phyloP scores from a whole-genome alignment of 2,797 vertebrate genomes.

The Pseudomugil tenellus region DNA sequence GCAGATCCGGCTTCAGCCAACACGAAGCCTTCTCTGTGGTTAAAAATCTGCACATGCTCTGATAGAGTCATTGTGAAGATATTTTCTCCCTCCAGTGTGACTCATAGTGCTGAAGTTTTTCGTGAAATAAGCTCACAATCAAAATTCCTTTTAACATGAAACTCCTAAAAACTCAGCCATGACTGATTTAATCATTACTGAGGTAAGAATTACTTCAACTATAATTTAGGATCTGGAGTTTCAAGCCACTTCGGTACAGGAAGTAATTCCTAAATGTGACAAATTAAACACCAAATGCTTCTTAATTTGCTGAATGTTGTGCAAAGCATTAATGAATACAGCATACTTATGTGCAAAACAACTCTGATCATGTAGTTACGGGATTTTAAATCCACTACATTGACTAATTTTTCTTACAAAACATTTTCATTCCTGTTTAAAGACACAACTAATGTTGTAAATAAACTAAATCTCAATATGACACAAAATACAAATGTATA shows the following conservation, averaged over 20 bases:
- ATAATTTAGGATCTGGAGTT: not conserved
- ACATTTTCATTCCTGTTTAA: not conserved
- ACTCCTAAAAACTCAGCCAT: not conserved
- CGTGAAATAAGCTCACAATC: not conserved
- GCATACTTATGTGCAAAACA: no score
- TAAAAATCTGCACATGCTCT: not conserved
- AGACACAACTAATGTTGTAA: no score
- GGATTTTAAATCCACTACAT: not conserved
- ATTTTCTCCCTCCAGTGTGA: not conserved
- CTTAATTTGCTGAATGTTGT: not conserved
- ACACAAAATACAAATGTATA: no score
- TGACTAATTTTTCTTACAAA: not conserved
- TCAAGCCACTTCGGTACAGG: no score
- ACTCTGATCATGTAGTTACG: no score
- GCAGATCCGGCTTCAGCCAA: not conserved
- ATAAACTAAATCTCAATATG: no score
- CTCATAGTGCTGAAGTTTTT: not conserved
- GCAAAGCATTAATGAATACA: no score
- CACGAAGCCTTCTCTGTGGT: no score
- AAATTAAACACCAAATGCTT: not conserved
- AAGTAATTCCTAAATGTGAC: no score
- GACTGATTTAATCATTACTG: not conserved
- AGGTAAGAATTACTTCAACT: not conserved
- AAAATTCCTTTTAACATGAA: not conserved
- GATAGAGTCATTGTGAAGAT: not conserved